phyloP scores from a whole-genome alignment of 2,888 invertebrate genomes.

The Aporophyla lueneburgensis region DNA sequence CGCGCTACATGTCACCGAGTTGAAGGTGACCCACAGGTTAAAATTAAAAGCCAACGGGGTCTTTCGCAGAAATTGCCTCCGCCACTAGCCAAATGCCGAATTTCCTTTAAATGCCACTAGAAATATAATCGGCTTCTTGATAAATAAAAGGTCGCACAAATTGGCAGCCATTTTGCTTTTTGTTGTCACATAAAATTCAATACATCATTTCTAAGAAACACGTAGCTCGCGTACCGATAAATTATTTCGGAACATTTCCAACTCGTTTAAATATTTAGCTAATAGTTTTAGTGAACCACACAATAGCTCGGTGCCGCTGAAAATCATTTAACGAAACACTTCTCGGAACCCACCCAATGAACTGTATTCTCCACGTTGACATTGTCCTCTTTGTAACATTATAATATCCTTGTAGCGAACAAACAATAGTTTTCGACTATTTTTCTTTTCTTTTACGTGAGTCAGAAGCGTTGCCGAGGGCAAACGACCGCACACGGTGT shows the following conservation, averaged over 20 bases:
- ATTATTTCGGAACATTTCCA: conserved; percentile 42
- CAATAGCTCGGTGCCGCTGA: conserved; percentile 29
- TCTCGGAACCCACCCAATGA: conserved; percentile 55
- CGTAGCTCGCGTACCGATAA: conserved; percentile 35
- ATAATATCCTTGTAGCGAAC: conserved; percentile 49
- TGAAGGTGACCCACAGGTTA: conserved; percentile 68
- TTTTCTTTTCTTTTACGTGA: conserved; percentile 68
- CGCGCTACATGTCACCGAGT: conserved; percentile 52
- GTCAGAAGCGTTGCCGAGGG: conserved; percentile 68
- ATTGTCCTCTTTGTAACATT: conserved; percentile 51
- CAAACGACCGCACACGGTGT: conserved; percentile 79
- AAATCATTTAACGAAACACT: conserved; percentile 45
- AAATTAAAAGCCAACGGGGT: conserved; percentile 65
- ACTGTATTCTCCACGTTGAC: conserved; percentile 31
- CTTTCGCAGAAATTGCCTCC: conserved; percentile 63
- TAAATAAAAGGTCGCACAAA: conserved; percentile 47
- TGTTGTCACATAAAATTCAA: conserved; percentile 39
- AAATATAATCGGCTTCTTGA: conserved; percentile 45
- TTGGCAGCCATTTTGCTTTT: conserved; percentile 41
- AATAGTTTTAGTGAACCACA: conserved; percentile 38
- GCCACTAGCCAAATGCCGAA: conserved; percentile 57
- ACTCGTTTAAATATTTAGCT: conserved; percentile 44
- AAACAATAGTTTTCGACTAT: conserved; percentile 54
- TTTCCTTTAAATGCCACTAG: conserved; percentile 53
- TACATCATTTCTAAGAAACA: conserved; percentile 55